A percentile compares a stretch with the other conserved stretches of the same genome.
phyloP scores from a whole-genome alignment of 2,888 invertebrate genomes.

The Melolontha melolontha region DNA sequence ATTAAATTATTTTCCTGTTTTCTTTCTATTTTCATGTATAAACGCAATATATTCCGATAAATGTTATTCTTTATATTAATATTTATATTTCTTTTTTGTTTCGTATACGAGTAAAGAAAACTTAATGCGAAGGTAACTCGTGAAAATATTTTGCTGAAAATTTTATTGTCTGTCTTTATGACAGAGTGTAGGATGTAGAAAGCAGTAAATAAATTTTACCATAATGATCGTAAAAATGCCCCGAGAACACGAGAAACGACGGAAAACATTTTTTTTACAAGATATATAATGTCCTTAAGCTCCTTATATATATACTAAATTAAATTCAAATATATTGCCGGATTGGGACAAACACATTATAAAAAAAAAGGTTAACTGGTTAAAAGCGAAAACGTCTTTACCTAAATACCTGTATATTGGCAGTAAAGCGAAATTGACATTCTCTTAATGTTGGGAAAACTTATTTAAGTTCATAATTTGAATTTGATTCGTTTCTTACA shows the following conservation, averaged over 20 bases:
- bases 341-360: neutral
- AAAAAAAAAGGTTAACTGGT: neutral
- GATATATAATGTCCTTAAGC: neutral
- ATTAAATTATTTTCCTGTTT: neutral
- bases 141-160: constrained; percentile 1
- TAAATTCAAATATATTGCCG: neutral
- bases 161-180: constrained; percentile 9
- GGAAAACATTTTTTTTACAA: constrained; percentile 2
- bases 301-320: neutral
- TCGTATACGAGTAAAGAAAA: neutral
- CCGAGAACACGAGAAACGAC: neutral
- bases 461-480: too few species aligned
- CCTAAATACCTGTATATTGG: too few species aligned
- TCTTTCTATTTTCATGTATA: neutral
- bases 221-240: constrained; percentile 9
- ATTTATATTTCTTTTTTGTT: constrained; percentile 16
- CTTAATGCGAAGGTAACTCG: neutral
- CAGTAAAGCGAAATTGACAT: too few species aligned
- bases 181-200: too few species aligned
- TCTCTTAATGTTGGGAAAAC: too few species aligned
- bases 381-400: too few species aligned
- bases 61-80: constrained; percentile 24
- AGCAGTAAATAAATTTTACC: constrained; percentile 17
- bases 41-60: constrained; percentile 14
- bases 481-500: too few species aligned